Conservation (phyloP, 2,888 invertebrate species). For the Megastigmus dorsalis region DNA sequence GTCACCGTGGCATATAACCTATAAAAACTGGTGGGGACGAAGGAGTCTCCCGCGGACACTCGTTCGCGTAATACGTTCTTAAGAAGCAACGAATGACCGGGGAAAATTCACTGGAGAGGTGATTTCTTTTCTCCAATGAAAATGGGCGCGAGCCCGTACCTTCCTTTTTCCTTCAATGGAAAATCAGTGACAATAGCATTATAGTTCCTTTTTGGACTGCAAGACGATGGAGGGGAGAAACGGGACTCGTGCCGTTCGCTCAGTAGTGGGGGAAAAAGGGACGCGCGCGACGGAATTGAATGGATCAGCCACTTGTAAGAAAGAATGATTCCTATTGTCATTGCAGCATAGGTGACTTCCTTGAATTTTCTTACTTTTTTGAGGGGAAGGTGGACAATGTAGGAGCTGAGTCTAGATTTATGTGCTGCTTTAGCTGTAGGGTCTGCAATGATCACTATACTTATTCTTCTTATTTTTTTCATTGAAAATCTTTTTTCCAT, state of each 20-base stretch:
- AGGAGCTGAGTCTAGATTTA: background rate
- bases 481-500: too few relatives aligned
- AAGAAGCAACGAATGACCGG: slow-evolving; percentile 50
- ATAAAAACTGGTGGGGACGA: too few relatives aligned
- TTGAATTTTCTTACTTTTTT: slow-evolving; percentile 18
- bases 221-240: slow-evolving; percentile 17
- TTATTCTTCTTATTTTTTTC: too few relatives aligned
- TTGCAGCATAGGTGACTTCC: slow-evolving; percentile 25
- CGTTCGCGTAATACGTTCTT: slow-evolving; percentile 50
- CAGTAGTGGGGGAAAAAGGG: background rate
- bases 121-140: too few relatives aligned
- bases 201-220: too few relatives aligned
- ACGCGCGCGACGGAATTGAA: background rate
- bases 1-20: background rate
- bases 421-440: background rate
- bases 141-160: slow-evolving; percentile 44
- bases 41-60: slow-evolving; percentile 30
- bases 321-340: slow-evolving; percentile 19
- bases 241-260: slow-evolving; percentile 20
- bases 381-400: background rate
- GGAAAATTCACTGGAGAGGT: slow-evolving; percentile 40
- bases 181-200: background rate
- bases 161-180: background rate
- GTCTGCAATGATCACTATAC: too few relatives aligned
- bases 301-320: background rate